Base-by-base conservation (phyloP, 2,888 invertebrate species). In the Argyresthia goedartella region DNA sequence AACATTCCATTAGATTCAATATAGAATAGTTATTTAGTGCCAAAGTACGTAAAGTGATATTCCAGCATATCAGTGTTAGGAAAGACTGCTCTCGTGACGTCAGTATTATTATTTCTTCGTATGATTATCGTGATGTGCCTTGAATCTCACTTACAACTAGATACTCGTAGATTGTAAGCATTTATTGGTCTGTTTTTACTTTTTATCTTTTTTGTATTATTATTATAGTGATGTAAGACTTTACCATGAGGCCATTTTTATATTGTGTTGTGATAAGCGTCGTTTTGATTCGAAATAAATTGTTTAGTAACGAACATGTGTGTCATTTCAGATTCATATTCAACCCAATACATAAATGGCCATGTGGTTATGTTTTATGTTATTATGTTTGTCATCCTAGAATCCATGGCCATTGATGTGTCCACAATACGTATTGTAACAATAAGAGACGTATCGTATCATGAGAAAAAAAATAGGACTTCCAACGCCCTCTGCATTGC, bases 191-290 rank as follows among this genome's bases (percentile, higher is more conserved):
- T 50, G 54, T 52, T 51, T 47, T 16, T 25, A 25, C 25, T 25
- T 25, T 25, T 25, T 25, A 25, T 4, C 25, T 4, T 47, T 33
- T n/a, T 49, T 47, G 16, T 33, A 34, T 33, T 49, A 15, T 25
- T 3, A 13, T 47, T 49, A 36, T 15, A n/a, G 16, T 49, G 39
- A 1, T 51, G 35, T 46, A 44, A 42, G 50, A 15, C 44, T 44
- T 67, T 71, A 81, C 79, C 80, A 81, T 81, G 73, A 57, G 85
- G 85, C 85, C 85, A 85, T 81, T 82, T 76, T 74, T 84, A 75
- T 84, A 81, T 72, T 69, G 67, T 67, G 62, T 68, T 74, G 69
- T 66, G 65, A 55, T 55, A 57, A 66, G 67, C n/a, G n/a, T 25
- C 25, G 25, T 25, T 71, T 69, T 62, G 57, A 60, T 80, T 76